These are phyloP conservation scores for Drosophila percnosoma DNA, from an alignment of 2,888 invertebrate species.

Conservation along the genomic window DNA sequence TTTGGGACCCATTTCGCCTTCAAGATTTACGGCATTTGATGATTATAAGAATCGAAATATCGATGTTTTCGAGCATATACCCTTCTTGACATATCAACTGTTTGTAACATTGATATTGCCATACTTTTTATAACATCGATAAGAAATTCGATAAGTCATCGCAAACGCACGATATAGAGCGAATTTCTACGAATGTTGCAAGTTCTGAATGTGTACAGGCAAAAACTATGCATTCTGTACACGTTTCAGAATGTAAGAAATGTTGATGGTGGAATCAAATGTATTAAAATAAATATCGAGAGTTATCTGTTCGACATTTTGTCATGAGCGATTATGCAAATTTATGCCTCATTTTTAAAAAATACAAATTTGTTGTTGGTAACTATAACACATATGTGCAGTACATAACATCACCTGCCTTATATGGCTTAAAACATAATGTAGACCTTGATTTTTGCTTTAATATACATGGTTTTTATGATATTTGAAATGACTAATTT, in stretches of 20 bases:
- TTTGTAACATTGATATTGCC: background rate
- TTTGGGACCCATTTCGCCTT: constrained; percentile 72
- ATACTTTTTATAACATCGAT: background rate
- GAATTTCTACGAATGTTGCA: background rate
- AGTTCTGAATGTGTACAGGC: background rate
- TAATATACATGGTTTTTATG: background rate
- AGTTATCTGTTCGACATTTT: background rate
- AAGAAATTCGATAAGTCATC: background rate
- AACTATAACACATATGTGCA: background rate
- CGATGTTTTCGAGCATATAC: background rate
- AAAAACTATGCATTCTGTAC: background rate
- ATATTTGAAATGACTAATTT: background rate
- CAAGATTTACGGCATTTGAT: background rate
- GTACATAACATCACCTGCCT: background rate
- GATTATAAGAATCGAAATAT: background rate
- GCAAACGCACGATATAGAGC: background rate
- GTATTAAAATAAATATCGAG: background rate
- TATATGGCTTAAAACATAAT: background rate
- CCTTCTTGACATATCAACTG: background rate
- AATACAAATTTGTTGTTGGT: background rate
- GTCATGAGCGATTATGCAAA: background rate
- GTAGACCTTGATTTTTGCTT: background rate
- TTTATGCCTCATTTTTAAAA: background rate
- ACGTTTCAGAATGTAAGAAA: background rate
- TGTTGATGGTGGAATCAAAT: background rate